Evolutionary conservation across 2,113 vertebrate genomes (phyloP), one percentile per base, ranked within the genome.

Genomic region (Peromyscus californicus): DNA sequence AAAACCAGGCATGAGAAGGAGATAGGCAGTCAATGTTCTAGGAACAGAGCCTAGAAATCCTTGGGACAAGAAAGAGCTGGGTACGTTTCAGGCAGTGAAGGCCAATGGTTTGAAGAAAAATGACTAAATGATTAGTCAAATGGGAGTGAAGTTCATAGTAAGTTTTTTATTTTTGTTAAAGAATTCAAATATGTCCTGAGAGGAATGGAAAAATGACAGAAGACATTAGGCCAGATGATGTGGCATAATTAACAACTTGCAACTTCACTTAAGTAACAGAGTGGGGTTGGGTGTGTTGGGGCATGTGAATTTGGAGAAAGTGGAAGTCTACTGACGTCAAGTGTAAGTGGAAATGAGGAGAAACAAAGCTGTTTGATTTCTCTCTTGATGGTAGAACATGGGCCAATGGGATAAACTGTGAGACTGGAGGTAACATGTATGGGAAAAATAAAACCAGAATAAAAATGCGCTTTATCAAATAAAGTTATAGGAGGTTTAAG

Each of bases 251-350:
- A 89, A 80, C 7, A 72, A 80, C 72, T 72, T 93, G 57, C 22
- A 76, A 79, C 69, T 94, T 86, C 31, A 91, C 36, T 95, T 91
- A 85, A 45, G 80, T 72, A 97, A 54, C 36, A 89, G 21, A 42
- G 15, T 61, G 3, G 39, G 54, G 79, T 78, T 63, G 67, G n/a
- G 15, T 61, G 7, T 91, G 33, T 7, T 54, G 7, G 63, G 70
- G 48, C 22, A 31, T 33, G 10, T 3, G 24, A 94, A 2, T 22
- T 29, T 24, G 51, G 51, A 70, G n/a, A 76, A 72, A 31, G 33
- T 2, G 39, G 42, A 21, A 63, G n/a, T 24, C 16, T 45, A 21
- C 4, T 63, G 29, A 65, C 65, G 31, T 65, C 39, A 45, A 33
- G 63, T 33, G 15, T 57, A 67, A 45, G 9, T 11, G 63, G 17